Evolutionary conservation across 2,113 vertebrate species (phyloP), one percentile per base, ranked within the genome.

Genomic region (Rostratula benghalensis): DNA sequence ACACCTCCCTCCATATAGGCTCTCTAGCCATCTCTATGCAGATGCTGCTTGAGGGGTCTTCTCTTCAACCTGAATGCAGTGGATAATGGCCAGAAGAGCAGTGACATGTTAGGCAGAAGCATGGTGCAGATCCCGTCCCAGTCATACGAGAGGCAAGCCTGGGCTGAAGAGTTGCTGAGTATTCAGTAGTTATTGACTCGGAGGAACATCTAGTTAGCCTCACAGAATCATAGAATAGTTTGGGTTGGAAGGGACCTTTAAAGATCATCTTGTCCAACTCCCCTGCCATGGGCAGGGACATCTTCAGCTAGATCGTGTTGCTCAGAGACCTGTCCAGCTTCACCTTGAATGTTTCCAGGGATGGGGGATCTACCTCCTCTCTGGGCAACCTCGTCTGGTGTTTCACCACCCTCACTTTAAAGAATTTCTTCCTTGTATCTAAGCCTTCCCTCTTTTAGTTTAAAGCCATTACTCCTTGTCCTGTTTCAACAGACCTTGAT

Each of bases 1-100:
- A 41, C 15, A 21, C 14, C 48, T 87, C 31, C 35, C 35, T 92
- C 35, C 46, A 22, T 57, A 20, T 10, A 28, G 15, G 13, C 11
- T 31, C 54, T 10, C 5, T 9, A 30, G 37, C 39, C 17, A 53
- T 53, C 27, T 51, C 50, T 51, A 17, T 6, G 24, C 28, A 51
- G 15, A 18, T 41, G 25, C 15, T 60, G 13, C 39, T 9, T 39
- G 25, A 25, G 35, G 10, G 9, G 41, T 63, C 22, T 73, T 11
- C 63, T 64, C 8, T 56, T 64, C 8, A 10, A 37, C 9, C 20
- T 6, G 3, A 57, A 39, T 0, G 0, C 0, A 1, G 50, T 45
- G 43, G 51, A 13, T 75, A 48, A 15, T 37, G 63, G 11, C 50
- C 18, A 70, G 28, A 18, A 25, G 24, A 71, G 53, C 0, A 5